Base-by-base conservation (phyloP, 2,797 vertebrate species). In the Sphaeramia orbicularis region DNA sequence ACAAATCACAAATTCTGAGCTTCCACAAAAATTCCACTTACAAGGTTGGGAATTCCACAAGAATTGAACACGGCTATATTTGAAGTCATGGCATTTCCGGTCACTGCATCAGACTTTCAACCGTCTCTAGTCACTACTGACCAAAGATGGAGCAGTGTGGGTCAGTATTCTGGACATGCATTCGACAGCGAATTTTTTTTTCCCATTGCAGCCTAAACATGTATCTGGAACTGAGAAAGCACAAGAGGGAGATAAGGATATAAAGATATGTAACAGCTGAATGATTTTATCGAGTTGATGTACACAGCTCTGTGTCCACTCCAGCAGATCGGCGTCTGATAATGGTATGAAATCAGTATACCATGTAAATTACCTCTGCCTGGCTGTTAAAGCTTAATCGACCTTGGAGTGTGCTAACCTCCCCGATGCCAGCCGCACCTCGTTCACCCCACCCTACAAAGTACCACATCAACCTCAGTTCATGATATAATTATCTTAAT, bases 341-440 rank as follows among this genome's bases (percentile, higher is more conserved):
- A 65, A 72, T 13, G 62, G 57, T 40, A 27, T 76, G 74, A 85
- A 87, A 67, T 68, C 71, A 65, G 60, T 35, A 74, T 13, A 49
- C n/a, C 80, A 79, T 84, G 74, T 66, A 64, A 75, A 78, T 71
- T 15, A 83, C 60, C 70, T 37, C 74, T 41, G 42, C 51, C 69
- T 37, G 45, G 24, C 74, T 44, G 42, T 78, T 80, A 45, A 71
- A 74, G 48, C 65, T 69, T 78, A 74, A 81, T 78, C 21, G 51
- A 81, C 85, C 80, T 85, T 85, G 61, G 74, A 62, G 78, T 60
- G 16, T 16, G 63, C 55, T 75, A 66, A 71, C 65, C 62, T 74
- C 68, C 61, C 37, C 6, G 6, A 42, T 49, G 65, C 52, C 50
- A 32, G 66, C 54, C 68, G 9, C 56, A 24, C 71, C 6, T n/a